Evolutionary conservation across 2,888 invertebrate genomes (phyloP), one percentile per base, ranked within the genome.

Genomic region (Helobdella robusta): DNA sequence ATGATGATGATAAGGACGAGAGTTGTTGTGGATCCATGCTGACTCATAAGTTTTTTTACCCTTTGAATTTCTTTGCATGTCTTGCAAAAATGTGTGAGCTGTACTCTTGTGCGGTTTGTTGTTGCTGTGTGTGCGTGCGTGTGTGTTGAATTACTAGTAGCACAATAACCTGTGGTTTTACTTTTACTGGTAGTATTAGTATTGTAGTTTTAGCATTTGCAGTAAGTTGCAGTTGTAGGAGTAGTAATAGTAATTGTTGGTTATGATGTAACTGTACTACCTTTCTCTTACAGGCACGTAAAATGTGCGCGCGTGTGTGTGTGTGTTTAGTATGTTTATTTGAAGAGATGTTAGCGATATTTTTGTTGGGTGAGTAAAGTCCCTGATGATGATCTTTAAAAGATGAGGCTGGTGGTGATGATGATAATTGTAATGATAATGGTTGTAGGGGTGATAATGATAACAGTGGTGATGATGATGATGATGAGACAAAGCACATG

Each of bases 161-260:
- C 20, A 20, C 15, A 18, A 52, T 11, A 18, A 52, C 15, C 20
- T 18, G 52, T 52, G 20, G 52, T 52, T 18, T 11, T 52, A 52
- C 15, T 52, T 18, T 11, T 52, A 52, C 15, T 52, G 23, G 52
- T 52, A 52, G 52, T 52, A 52, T 11, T 52, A 52, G 52, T 52
- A 52, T 11, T 52, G 52, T 52, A 52, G 52, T 52, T 18, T 11
- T 23, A 52, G 52, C 20, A 52, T 11, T 23, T 18, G 52, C 20
- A 52, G 52, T 23, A 52, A 52, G 52, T 23, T 18, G 52, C 20
- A 52, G 52, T 52, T 18, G 52, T 52, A 52, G 52, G 11, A 52
- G 52, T 52, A 52, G 23, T 23, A 52, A 52, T 52, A 18, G 23
- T 18, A 52, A 20, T 52, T 8, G 52, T 52, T 11, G 15, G 11